A percentile compares a stretch with the other conserved stretches of the same genome.
These are phyloP conservation scores for Malacoctenus gilli DNA, from an alignment of 2,797 vertebrate genomes.

Conservation along the genomic window DNA sequence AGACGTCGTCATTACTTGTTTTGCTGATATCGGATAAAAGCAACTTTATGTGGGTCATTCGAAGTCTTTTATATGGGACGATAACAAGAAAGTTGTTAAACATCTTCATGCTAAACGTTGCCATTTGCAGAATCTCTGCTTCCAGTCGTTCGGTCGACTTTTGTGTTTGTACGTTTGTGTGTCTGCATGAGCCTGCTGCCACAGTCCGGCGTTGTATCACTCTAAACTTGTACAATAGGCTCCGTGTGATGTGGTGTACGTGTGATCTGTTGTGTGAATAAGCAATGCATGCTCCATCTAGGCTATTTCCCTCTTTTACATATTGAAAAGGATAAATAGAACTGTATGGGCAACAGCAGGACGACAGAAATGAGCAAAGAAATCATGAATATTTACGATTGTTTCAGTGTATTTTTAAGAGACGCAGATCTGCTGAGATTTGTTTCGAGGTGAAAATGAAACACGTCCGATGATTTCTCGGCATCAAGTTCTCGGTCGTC, in stretches of 20 bases:
- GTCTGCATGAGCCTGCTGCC: slow-evolving; percentile 63
- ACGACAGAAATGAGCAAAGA: slow-evolving; percentile 6
- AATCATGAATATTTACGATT: too few species aligned
- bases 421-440: background rate
- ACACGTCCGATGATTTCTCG: background rate
- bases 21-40: slow-evolving; percentile 42
- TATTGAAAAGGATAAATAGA: background rate
- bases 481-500: background rate
- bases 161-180: slow-evolving; percentile 39
- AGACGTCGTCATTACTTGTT: slow-evolving; percentile 30
- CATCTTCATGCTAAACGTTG: slow-evolving; percentile 54
- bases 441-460: background rate
- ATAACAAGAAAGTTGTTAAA: slow-evolving; percentile 37
- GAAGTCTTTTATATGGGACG: background rate
- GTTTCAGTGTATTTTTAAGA: background rate
- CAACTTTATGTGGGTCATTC: slow-evolving; percentile 27
- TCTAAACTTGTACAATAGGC: too few species aligned
- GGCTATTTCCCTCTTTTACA: background rate
- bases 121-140: slow-evolving; percentile 17
- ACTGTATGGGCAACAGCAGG: background rate
- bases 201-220: slow-evolving; percentile 14
- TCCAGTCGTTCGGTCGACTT: slow-evolving; percentile 38
- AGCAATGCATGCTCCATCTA: slow-evolving; percentile 43
- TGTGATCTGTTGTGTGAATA: slow-evolving; percentile 24
- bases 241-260: slow-evolving; percentile 5